phyloP scores from a whole-genome alignment of 2,888 invertebrate genomes.

The Diadegma fenestrale region DNA sequence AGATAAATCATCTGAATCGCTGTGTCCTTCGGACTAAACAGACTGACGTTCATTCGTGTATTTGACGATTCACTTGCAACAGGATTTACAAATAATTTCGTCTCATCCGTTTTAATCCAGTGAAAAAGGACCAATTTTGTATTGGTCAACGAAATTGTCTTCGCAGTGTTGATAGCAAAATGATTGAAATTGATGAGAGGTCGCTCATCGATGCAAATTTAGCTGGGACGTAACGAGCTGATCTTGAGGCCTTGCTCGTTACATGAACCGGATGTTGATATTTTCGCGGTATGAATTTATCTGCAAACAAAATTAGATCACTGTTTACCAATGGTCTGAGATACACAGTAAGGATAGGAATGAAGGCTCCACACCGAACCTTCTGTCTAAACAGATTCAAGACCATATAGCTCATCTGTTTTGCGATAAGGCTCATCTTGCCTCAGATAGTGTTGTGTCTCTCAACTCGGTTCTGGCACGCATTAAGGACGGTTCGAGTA shows the following conservation, averaged over 20 bases:
- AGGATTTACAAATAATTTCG: neutral
- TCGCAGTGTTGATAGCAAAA: neutral
- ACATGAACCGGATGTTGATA: neutral
- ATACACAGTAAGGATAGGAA: conserved; percentile 4
- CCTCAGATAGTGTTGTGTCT: conserved; percentile 5
- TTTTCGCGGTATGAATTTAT: neutral
- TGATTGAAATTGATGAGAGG: neutral
- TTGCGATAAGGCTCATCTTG: conserved; percentile 5
- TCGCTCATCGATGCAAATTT: neutral
- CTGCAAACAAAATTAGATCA: conserved; percentile 16
- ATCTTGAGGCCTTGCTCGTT: conserved; percentile 16
- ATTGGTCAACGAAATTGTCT: too few relatives aligned
- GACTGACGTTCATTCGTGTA: too few relatives aligned
- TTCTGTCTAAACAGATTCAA: conserved; percentile 23
- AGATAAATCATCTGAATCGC: neutral
- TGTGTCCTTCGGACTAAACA: neutral
- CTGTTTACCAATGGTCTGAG: conserved; percentile 16
- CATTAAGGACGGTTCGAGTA: conserved; percentile 40
- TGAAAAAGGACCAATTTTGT: too few relatives aligned
- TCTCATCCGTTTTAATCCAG: neutral
- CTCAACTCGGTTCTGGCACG: conserved; percentile 36
- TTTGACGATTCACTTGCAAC: neutral
- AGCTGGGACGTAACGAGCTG: neutral
- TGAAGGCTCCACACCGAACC: conserved; percentile 8
- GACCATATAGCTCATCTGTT: neutral